A percentile compares a stretch with the other conserved stretches of the same genome.
Evolutionary conservation across 1,140 invertebrate genomes (phyloP).

Genomic region (Drosophila gunungcola): DNA sequence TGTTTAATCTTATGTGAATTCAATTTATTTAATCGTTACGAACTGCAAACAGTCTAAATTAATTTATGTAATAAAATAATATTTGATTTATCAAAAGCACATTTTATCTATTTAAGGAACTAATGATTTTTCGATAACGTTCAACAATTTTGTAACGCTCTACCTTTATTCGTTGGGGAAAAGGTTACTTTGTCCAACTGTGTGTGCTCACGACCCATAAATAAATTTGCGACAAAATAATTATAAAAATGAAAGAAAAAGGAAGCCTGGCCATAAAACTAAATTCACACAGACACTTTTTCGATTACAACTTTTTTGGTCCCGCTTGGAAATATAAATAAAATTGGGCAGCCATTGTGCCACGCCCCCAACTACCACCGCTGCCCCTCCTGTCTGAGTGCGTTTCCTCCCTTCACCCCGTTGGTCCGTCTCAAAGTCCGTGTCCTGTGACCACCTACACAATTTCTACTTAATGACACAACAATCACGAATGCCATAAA

Average conservation of each 20-base stretch:
- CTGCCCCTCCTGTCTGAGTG: constrained; percentile 1
- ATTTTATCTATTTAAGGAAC: too few species aligned
- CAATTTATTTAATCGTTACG: too few species aligned
- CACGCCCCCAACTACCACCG: constrained; percentile 36
- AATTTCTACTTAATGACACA: constrained; percentile 83
- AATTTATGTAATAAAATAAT: too few species aligned
- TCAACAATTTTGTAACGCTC: constrained; percentile 1
- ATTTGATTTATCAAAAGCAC: too few species aligned
- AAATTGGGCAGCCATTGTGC: constrained; percentile 56
- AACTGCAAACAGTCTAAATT: too few species aligned
- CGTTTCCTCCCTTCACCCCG: constrained; percentile 12
- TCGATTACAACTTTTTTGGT: constrained; percentile 74
- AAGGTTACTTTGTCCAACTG: background rate
- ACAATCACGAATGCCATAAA: constrained; percentile 81
- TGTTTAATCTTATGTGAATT: too few species aligned
- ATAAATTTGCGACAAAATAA: constrained; percentile 75
- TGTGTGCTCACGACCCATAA: constrained; percentile 30
- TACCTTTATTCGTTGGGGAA: constrained; percentile 5
- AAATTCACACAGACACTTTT: constrained; percentile 60
- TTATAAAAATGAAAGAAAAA: constrained; percentile 53
- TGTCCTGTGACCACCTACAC: constrained; percentile 70
- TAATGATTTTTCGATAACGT: background rate
- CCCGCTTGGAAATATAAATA: constrained; percentile 60
- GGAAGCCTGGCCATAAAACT: constrained; percentile 41
- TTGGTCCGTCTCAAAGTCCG: constrained; percentile 11